Evolutionary conservation across 1,140 invertebrate genomes (phyloP).

Genomic region (Lanistes nyassanus): DNA sequence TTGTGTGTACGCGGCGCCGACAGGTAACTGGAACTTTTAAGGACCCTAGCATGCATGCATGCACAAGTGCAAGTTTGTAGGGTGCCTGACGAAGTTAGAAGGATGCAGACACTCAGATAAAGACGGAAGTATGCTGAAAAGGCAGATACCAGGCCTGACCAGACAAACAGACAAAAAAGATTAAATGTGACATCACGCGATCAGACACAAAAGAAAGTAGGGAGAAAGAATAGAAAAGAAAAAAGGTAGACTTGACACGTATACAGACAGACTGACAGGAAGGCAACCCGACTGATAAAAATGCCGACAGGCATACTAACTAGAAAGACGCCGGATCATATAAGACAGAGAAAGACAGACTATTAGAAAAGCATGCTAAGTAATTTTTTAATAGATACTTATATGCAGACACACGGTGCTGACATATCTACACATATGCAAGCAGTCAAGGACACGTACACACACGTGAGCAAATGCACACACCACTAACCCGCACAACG

Average conservation of each 20-base stretch:
- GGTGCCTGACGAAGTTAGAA: neutral
- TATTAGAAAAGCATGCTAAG: neutral
- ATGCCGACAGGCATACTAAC: neutral
- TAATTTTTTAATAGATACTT: neutral
- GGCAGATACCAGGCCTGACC: neutral
- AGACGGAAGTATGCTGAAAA: neutral
- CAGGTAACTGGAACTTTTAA: too few relatives aligned
- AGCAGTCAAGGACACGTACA: too few relatives aligned
- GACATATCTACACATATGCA: too few relatives aligned
- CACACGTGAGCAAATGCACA: too few relatives aligned
- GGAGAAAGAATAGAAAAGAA: slow-evolving; percentile 7
- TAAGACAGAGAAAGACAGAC: neutral
- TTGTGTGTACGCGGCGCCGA: too few relatives aligned
- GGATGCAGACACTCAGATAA: neutral
- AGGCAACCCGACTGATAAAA: neutral
- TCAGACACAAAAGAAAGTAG: too few relatives aligned
- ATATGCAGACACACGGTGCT: too few relatives aligned
- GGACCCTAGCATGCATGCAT: too few relatives aligned
- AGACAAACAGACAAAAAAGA: neutral
- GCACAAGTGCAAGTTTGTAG: too few relatives aligned
- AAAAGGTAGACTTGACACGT: neutral
- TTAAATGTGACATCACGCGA: neutral
- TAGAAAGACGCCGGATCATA: slow-evolving; percentile 9
- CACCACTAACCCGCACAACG: too few relatives aligned
- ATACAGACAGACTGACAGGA: neutral